A percentile compares a stretch with the other conserved stretches of the same genome.
Evolutionary conservation across 1,140 invertebrate genomes (phyloP).

Genomic region (Oryctes rhinoceros): DNA sequence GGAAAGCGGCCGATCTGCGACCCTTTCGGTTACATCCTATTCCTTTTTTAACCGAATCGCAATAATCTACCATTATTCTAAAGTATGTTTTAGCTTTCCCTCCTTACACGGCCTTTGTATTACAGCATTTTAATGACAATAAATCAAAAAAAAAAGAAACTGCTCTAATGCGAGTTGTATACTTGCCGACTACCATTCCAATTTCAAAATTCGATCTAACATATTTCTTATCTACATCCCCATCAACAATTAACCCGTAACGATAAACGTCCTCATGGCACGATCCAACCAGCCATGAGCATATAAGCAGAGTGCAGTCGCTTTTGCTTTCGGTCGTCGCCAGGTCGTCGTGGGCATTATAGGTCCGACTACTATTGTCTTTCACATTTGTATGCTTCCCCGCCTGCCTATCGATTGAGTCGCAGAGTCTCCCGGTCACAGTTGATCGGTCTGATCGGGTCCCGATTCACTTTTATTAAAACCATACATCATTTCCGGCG

Average conservation of each 20-base stretch:
- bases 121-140: too few species aligned
- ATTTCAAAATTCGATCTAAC: background rate
- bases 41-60: too few species aligned
- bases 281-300: background rate
- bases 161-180: too few species aligned
- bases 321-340: background rate
- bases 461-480: conserved; percentile 18
- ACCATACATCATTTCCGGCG: background rate
- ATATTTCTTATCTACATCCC: background rate
- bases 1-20: too few species aligned
- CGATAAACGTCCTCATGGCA: background rate
- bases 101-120: too few species aligned
- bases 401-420: conserved; percentile 20
- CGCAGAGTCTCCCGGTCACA: background rate
- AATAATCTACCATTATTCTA: too few species aligned
- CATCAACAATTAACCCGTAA: background rate
- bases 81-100: too few species aligned
- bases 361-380: background rate
- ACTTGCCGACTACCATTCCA: too few species aligned
- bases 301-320: background rate
- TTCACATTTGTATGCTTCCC: background rate
- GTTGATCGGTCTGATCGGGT: background rate
- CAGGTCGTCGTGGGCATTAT: background rate
- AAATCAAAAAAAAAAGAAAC: too few species aligned
- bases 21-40: too few species aligned